Percentiles rank a stretch among this genome's conserved stretches.
These are phyloP conservation scores for Amphipyra berbera DNA, from an alignment of 2,888 invertebrate genomes.

Conservation along the genomic window DNA sequence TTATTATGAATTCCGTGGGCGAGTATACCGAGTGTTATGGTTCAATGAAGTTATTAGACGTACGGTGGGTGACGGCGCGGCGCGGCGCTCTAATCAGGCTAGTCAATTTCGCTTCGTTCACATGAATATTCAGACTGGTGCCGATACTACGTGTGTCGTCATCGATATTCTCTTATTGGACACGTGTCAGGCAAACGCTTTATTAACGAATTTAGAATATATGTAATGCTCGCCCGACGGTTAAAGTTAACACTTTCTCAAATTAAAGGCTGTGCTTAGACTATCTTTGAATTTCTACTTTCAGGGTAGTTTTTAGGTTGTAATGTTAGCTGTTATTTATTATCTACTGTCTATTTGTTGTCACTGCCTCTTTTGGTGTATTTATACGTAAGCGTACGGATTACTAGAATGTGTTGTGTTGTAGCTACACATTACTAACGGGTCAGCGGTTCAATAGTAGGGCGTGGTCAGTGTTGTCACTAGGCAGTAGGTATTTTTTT, in stretches of 20 bases:
- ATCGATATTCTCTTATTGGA: no score
- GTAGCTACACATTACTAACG: no score
- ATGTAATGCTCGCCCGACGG: constrained; percentile 20
- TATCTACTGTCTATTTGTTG: constrained; percentile 24
- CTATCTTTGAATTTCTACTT: constrained; percentile 54
- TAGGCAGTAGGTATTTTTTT: no score
- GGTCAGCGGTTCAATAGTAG: no score
- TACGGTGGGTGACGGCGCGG: no score
- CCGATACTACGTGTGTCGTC: no score
- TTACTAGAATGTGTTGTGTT: no score
- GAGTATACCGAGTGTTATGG: constrained; percentile 1
- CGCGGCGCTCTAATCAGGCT: background rate
- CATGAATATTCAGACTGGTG: no score
- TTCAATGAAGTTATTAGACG: background rate
- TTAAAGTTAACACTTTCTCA: constrained; percentile 58
- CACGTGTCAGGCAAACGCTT: no score
- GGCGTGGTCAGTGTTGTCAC: no score
- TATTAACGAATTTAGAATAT: background rate
- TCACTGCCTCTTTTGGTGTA: constrained; percentile 44
- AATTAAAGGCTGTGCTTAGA: constrained; percentile 71
- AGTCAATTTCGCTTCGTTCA: background rate
- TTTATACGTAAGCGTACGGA: constrained; percentile 1
- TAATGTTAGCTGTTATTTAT: constrained; percentile 35
- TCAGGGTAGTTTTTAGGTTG: constrained; percentile 36
- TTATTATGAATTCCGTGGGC: constrained; percentile 23